Base-by-base conservation (phyloP, 2,888 invertebrate species). In the Trachelus troglodyta region DNA sequence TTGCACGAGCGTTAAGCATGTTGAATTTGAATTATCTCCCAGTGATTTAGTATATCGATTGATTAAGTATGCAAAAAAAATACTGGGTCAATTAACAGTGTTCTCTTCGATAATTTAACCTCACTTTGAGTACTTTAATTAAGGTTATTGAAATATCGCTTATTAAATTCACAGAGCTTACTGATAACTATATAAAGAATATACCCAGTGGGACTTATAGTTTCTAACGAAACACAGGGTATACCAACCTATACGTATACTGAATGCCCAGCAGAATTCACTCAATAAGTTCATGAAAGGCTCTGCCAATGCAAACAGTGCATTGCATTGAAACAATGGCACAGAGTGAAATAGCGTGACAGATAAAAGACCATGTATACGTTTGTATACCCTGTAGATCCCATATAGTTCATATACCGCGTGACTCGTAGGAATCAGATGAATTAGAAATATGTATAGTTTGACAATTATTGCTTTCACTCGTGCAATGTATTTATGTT, bases 251-350 rank as follows among this genome's bases (percentile, higher is more conserved):
- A 11, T 34, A 30, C 30, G 71, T 0, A 30, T 30, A 71, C 71
- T 23, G 71, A 30, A 71, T 71, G 30, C 33, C 31, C 9, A 71
- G 30, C 30, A 71, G 71, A 71, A 71, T 71, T 23, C 71, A 71
- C 71, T 71, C 71, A 71, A 71, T 71, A 30, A 30, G 12, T 30
- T 30, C 71, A 71, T 30, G 30, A 71, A 71, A 71, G 71, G 30
- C 71, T 69, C 33, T 71, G 71, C 71, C 23, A 30, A 71, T 71
- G 30, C 71, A 71, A 71, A 71, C 71, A 34, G 71, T 71, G 30
- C 30, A 23, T 71, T 34, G 3, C 71, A 71, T 71, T 33, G 71
- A 71, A 71, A 71, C 71, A 71, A 71, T 71, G 15, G 31, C 35
- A 71, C 71, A 30, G 30, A 71, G 30, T 15, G 71, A 31, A 71